Evolutionary conservation across 92 coral and sea anemone species (phyloP), one percentile per base, ranked within the genome.

Genomic region (Phenganax subtilis): DNA sequence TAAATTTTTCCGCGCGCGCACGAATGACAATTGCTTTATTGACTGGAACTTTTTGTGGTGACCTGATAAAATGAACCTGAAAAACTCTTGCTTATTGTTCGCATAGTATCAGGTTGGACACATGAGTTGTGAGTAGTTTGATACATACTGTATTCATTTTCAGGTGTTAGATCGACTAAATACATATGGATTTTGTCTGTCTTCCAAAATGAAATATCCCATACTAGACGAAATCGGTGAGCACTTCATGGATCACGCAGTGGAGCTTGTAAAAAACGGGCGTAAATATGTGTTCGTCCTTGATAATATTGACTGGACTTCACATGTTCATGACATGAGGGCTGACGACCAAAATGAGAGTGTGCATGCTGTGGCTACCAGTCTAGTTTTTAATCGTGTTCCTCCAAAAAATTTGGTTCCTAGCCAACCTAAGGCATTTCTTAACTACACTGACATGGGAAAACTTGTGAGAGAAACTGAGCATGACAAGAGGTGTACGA

Each of bases 111-210:
- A 1, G 47, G 47, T 37, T 37, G 47, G 47, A 37, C 47, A 37
- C 47, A 37, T 37, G 47, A 37, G 5, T 5, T 37, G 47, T 37
- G 2, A 2, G 47, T 2, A 2, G 47, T 37, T 37, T 20, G 25
- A 20, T 20, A 20, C 25, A 72, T 9, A 68, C 58, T 25, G 25
- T 84, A 54, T 55, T 47, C 28, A 52, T 80, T n/a, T 61, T 37
- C 47, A 86, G 88, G 75, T 81, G 37, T 53, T 79, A 27, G 82
- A 86, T 20, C 72, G 84, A 64, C 64, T 86, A 70, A 80, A 47
- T 85, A 86, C 55, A 64, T 72, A 61, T 85, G 85, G 85, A 67
- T 12, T 85, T 85, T 84, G 80, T 20, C 55, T 59, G 27, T 58
- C 20, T 12, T 59, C 11, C 27, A 76, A 57, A 0, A 65, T 65